Percentiles rank a stretch among this genome's conserved stretches.
These are phyloP conservation scores for Mustela erminea DNA, from an alignment of 2,797 vertebrate genomes.

Conservation along the genomic window DNA sequence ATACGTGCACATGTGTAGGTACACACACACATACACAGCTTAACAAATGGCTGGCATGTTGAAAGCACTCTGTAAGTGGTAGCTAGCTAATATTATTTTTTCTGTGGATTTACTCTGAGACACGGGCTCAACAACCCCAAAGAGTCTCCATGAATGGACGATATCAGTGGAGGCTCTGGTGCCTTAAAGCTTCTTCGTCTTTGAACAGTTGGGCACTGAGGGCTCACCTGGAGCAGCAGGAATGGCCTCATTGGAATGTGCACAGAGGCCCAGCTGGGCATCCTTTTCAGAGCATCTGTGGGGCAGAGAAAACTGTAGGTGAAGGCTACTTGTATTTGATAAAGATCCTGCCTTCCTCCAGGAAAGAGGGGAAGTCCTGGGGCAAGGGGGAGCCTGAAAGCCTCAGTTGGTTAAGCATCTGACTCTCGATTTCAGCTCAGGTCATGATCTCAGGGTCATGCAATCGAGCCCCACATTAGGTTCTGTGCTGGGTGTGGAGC, in stretches of 20 bases:
- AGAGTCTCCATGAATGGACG: not conserved
- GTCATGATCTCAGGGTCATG: not conserved
- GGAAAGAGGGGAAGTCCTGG: not conserved
- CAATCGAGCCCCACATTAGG: not conserved
- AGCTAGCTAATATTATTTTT: not conserved
- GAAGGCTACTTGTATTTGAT: slow-evolving; percentile 19
- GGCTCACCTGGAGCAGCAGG: slow-evolving; percentile 93
- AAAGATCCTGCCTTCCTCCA: not conserved
- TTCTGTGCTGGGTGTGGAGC: not conserved
- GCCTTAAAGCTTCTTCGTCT: not conserved
- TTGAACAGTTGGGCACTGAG: not conserved
- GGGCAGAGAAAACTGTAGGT: slow-evolving; percentile 70
- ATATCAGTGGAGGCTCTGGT: not conserved
- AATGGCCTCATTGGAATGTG: slow-evolving; percentile 89
- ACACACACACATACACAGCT: not conserved
- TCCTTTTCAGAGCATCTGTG: slow-evolving; percentile 95
- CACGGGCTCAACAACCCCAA: not conserved
- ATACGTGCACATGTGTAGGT: not conserved
- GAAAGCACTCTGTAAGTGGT: slow-evolving; percentile 2
- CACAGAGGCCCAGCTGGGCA: slow-evolving; percentile 89
- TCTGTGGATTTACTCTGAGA: slow-evolving; percentile 12
- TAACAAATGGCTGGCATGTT: not conserved
- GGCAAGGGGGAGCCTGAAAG: fast-evolving
- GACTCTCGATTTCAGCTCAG: not conserved
- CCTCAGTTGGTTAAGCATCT: not conserved